phyloP scores from a whole-genome alignment of 2,888 invertebrate species.

The Balanococcus diminutus region DNA sequence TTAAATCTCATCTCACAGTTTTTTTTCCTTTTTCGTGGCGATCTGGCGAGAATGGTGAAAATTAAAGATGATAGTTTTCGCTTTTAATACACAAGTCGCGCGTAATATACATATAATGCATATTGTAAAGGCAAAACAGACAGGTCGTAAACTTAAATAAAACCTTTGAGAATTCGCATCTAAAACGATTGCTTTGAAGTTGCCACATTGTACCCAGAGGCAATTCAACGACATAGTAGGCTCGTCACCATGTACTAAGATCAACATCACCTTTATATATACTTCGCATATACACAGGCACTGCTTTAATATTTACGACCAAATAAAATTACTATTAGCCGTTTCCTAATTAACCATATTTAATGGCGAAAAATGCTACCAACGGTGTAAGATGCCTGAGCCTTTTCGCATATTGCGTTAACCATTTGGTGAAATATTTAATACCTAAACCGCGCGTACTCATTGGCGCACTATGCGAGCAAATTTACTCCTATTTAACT shows the following conservation, averaged over 20 bases:
- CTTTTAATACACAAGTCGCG: neutral
- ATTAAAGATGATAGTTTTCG: neutral
- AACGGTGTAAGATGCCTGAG: neutral
- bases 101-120: too few species aligned
- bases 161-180: conserved; percentile 3
- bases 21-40: neutral
- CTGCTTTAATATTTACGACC: conserved; percentile 31
- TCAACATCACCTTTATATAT: conserved; percentile 13
- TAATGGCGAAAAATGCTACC: conserved; percentile 21
- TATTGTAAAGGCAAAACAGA: neutral
- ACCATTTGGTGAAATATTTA: conserved; percentile 7
- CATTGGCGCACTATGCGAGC: neutral
- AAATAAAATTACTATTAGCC: conserved; percentile 23
- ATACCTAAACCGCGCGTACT: neutral
- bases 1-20: neutral
- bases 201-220: neutral
- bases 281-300: neutral
- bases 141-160: conserved; percentile 19
- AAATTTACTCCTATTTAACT: conserved; percentile 11
- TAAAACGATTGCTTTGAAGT: conserved; percentile 22
- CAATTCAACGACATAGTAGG: neutral
- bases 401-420: neutral
- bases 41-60: neutral
- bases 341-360: conserved; percentile 31
- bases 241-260: neutral